Evolutionary conservation across 1,140 invertebrate species (phyloP).

Genomic region (Colletes gigas): DNA sequence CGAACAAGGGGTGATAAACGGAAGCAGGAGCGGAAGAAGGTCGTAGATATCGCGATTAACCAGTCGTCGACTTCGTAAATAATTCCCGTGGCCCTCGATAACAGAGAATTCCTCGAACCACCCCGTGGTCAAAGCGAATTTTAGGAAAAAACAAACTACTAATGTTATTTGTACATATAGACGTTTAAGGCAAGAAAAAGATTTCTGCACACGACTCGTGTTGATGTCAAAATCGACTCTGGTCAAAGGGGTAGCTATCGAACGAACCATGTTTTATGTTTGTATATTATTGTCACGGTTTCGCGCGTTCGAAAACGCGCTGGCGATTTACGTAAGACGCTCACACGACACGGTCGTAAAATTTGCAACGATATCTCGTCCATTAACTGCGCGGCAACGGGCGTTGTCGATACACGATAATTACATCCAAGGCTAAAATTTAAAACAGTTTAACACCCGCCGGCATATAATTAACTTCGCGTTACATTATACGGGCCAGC

Average conservation of each 20-base stretch:
- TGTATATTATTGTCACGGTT: too few species aligned
- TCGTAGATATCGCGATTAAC: slow-evolving; percentile 52
- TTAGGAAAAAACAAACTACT: too few species aligned
- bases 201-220: too few species aligned
- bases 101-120: background rate
- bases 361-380: slow-evolving; percentile 14
- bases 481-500: slow-evolving; percentile 24
- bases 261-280: too few species aligned
- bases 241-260: too few species aligned
- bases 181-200: too few species aligned
- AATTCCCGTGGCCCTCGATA: slow-evolving; percentile 38
- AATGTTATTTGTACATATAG: too few species aligned
- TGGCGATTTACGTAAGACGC: background rate
- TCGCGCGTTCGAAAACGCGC: too few species aligned
- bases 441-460: slow-evolving; percentile 13
- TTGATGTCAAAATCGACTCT: too few species aligned
- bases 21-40: slow-evolving; percentile 18
- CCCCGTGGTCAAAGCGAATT: slow-evolving; percentile 1
- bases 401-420: background rate
- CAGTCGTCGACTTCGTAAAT: slow-evolving; percentile 60
- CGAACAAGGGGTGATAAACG: slow-evolving; percentile 17
- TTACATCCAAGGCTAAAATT: slow-evolving; percentile 44
- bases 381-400: background rate
- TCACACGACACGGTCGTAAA: background rate
- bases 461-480: slow-evolving; percentile 54